A percentile compares a stretch with the other conserved stretches of the same genome.
phyloP scores from a whole-genome alignment of 2,888 invertebrate species.

The Cantharis rufa region DNA sequence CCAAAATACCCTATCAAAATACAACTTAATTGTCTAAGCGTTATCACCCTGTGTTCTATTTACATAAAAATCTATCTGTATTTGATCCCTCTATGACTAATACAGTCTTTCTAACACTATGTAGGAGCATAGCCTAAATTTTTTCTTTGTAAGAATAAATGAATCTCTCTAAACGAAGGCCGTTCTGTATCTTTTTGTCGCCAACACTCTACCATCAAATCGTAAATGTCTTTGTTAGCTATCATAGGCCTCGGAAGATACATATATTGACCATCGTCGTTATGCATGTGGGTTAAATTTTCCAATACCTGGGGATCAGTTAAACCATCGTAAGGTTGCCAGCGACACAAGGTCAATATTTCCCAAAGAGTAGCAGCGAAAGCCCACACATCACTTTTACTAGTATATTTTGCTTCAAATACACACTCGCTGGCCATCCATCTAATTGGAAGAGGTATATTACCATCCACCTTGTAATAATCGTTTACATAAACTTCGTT shows the following conservation, averaged over 20 bases:
- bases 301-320: constrained; percentile 80
- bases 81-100: constrained; percentile 39
- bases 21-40: constrained; percentile 30
- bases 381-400: constrained; percentile 90
- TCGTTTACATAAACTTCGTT: constrained; percentile 78
- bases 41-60: constrained; percentile 57
- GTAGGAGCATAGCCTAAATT: constrained; percentile 66
- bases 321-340: constrained; percentile 76
- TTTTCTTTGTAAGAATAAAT: constrained; percentile 77
- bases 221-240: constrained; percentile 81
- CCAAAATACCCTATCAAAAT: constrained; percentile 30
- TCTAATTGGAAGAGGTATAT: constrained; percentile 78
- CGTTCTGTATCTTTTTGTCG: constrained; percentile 73
- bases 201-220: constrained; percentile 87
- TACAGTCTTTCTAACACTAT: constrained; percentile 55
- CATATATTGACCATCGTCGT: constrained; percentile 65
- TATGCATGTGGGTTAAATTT: constrained; percentile 74
- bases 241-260: constrained; percentile 69
- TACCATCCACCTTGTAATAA: constrained; percentile 81
- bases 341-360: constrained; percentile 76
- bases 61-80: constrained; percentile 44
- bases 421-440: constrained; percentile 92
- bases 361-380: constrained; percentile 90
- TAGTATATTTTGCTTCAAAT: constrained; percentile 80
- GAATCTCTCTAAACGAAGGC: constrained; percentile 81